A percentile compares a stretch with the other conserved stretches of the same genome.
These are phyloP conservation scores for Pseudomyrmex dendroicus DNA, from an alignment of 1,140 invertebrate species.

Conservation along the genomic window DNA sequence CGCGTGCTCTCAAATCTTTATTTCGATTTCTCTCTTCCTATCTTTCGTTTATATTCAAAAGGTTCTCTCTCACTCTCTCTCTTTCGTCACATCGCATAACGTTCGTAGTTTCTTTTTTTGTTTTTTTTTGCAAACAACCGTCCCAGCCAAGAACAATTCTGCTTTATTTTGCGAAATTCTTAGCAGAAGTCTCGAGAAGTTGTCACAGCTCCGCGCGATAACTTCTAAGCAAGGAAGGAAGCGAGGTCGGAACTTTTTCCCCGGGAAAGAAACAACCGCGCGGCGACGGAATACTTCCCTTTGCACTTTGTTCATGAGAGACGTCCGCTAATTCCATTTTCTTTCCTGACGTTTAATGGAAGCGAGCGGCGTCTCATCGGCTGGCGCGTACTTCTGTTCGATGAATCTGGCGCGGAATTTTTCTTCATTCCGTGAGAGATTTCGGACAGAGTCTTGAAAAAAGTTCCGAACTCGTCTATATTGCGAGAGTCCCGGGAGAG, in stretches of 20 bases:
- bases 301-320: slow-evolving; percentile 61
- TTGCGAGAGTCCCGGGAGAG: background rate
- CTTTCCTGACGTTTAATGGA: slow-evolving; percentile 58
- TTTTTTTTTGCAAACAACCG: slow-evolving; percentile 43
- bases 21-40: slow-evolving; percentile 48
- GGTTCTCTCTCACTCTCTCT: background rate
- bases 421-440: slow-evolving; percentile 45
- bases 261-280: slow-evolving; percentile 54
- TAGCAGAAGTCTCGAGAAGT: slow-evolving; percentile 58
- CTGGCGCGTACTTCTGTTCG: slow-evolving; percentile 48
- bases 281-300: slow-evolving; percentile 59
- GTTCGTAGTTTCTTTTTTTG: slow-evolving; percentile 38
- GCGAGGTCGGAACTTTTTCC: slow-evolving; percentile 56
- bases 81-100: slow-evolving; percentile 21
- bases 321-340: slow-evolving; percentile 61
- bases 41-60: slow-evolving; percentile 44
- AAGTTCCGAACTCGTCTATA: slow-evolving; percentile 19
- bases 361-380: slow-evolving; percentile 49
- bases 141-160: slow-evolving; percentile 47
- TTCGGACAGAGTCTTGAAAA: slow-evolving; percentile 45
- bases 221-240: slow-evolving; percentile 61
- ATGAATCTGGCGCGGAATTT: slow-evolving; percentile 54
- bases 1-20: slow-evolving; percentile 33
- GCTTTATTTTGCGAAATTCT: slow-evolving; percentile 57
- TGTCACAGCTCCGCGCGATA: slow-evolving; percentile 59